A percentile compares a stretch with the other conserved stretches of the same genome.
These are phyloP conservation scores for Anolis sagrei DNA, from an alignment of 2,113 vertebrate species.

Conservation along the genomic window DNA sequence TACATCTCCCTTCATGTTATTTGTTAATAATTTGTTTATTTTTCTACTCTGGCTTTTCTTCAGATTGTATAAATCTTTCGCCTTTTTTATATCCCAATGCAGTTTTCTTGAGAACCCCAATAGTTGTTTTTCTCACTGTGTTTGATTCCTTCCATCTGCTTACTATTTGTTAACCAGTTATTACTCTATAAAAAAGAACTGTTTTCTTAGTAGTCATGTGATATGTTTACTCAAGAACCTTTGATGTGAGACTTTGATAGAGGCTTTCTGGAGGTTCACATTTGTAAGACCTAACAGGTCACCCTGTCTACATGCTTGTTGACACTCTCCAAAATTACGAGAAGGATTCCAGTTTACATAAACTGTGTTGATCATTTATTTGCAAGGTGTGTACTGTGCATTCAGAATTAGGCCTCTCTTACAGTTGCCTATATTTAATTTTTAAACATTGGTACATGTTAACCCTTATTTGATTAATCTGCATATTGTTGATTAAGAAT, in stretches of 20 bases:
- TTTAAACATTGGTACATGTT: not conserved
- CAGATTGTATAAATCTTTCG: too few species aligned
- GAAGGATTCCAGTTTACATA: not conserved
- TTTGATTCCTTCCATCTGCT: not conserved
- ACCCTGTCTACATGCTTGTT: not conserved
- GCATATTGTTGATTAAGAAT: not conserved
- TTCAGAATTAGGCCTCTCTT: not conserved
- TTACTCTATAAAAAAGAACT: not conserved
- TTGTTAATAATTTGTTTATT: not conserved
- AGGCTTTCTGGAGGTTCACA: not conserved
- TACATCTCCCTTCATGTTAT: not conserved
- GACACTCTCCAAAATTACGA: not conserved
- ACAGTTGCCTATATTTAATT: not conserved
- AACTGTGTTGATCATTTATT: not conserved
- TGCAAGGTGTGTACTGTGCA: not conserved
- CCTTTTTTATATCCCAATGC: not conserved
- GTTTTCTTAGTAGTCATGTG: not conserved
- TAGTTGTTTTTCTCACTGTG: not conserved
- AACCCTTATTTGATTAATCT: not conserved
- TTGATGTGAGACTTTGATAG: not conserved
- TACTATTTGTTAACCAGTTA: not conserved
- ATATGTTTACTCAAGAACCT: not conserved
- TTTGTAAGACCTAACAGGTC: not conserved
- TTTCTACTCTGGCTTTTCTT: not conserved
- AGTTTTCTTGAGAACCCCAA: not conserved